Evolutionary conservation across 2,888 invertebrate species (phyloP), one percentile per base, ranked within the genome.

Genomic region (Euzophera pinguis): DNA sequence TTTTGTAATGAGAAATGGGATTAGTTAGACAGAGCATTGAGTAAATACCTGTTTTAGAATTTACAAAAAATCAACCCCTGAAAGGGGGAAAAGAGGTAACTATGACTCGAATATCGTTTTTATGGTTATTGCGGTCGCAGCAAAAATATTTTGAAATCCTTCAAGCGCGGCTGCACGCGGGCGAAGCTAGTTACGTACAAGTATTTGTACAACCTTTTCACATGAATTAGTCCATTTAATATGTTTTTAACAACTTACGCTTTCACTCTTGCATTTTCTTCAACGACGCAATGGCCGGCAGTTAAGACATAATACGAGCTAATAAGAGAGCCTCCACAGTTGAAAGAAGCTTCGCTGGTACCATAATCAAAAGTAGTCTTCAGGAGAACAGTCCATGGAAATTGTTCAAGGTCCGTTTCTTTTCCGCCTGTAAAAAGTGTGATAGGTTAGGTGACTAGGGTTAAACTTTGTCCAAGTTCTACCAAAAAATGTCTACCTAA

Each of bases 261-360:
- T 43, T 65, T 62, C 12, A 86, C 42, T 10, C 54, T 62, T 1
- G 77, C 77, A 3, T 63, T 69, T 1, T 71, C 49, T 34, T 81
- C 80, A 39, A 66, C 71, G 10, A 88, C 69, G 54, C 89, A 89
- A 57, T 89, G 89, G 0, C 79, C 87, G 34, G 89, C 89, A 1
- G 87, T 84, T 0, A 89, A 73, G 0, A 89, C 72, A 52, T 78
- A 86, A 55, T 65, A 68, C 0, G 79, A 65, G 60, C 88, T 90
- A 55, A 90, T 77, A 9, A 90, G 66, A 1, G 87, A 81, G 0
- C 89, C 89, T 0, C 89, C 89, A 49, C 89, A 90, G 55, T 75
- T 78, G 58, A 81, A 85, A 0, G 75, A 56, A 0, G 64, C 55
- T 14, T 61, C 60, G 29, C 60, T 73, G 14, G 60, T 53, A 0